These are phyloP conservation scores for Poecilia wingei DNA, from an alignment of 2,797 vertebrate species.

Conservation along the genomic window DNA sequence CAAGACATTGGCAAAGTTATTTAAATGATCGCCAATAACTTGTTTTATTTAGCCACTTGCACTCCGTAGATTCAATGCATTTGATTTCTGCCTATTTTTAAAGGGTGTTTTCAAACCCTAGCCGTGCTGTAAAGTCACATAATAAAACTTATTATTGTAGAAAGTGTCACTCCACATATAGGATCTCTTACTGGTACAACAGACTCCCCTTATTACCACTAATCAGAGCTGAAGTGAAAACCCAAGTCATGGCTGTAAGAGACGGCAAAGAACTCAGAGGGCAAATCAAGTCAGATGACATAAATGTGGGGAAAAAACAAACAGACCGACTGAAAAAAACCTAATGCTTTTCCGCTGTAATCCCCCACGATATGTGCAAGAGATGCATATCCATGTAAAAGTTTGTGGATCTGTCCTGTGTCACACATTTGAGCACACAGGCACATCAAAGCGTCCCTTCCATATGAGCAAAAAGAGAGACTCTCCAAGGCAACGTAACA, in stretches of 20 bases:
- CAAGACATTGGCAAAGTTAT: not conserved
- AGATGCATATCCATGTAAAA: conserved; percentile 11
- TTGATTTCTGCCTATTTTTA: not conserved
- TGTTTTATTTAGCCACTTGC: not conserved
- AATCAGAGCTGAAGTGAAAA: conserved; percentile 2
- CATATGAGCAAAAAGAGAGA: conserved; percentile 50
- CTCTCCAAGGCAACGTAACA: conserved; percentile 49
- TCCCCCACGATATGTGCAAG: conserved; percentile 24
- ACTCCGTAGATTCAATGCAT: not conserved
- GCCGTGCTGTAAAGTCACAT: not conserved
- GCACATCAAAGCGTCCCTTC: conserved; percentile 54
- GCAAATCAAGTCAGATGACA: conserved; percentile 46
- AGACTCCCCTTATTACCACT: not conserved
- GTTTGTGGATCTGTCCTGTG: not conserved
- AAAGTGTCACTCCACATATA: not conserved
- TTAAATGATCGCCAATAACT: not conserved
- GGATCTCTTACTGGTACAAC: not conserved
- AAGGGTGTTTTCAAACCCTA: not conserved
- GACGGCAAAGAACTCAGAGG: conserved; percentile 24
- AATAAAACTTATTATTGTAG: not conserved
- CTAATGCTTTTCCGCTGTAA: conserved; percentile 27
- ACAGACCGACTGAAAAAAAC: conserved; percentile 51
- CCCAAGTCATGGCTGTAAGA: conserved; percentile 23
- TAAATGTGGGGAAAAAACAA: conserved; percentile 59
- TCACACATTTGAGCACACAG: conserved; percentile 48